Evolutionary conservation across 2,888 invertebrate species (phyloP).

Genomic region (Pristionchus japonicus): DNA sequence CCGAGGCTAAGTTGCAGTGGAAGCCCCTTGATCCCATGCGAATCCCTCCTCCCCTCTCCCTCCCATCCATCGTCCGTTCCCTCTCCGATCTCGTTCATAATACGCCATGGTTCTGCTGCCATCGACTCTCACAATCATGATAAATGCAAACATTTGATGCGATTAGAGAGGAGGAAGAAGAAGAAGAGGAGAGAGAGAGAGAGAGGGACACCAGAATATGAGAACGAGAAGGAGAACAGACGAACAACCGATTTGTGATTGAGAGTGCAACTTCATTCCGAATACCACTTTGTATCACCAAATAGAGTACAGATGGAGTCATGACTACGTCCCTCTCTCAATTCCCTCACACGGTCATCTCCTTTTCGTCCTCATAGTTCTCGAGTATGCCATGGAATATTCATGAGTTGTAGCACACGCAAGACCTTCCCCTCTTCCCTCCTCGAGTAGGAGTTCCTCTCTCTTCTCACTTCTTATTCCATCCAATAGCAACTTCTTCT

Average conservation of each 20-base stretch:
- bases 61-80: background rate
- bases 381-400: background rate
- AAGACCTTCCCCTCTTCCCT: background rate
- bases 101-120: constrained; percentile 1
- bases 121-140: constrained; percentile 26
- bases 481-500: background rate
- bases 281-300: background rate
- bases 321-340: background rate
- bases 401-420: background rate
- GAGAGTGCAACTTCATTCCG: background rate
- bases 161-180: constrained; percentile 8
- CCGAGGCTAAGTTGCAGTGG: background rate
- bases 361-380: background rate
- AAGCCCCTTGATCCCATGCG: background rate
- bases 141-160: constrained; percentile 37
- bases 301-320: background rate
- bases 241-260: background rate
- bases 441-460: background rate
- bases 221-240: background rate
- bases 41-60: background rate
- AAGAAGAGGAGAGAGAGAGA: constrained; percentile 3
- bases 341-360: background rate
- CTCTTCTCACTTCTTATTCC: background rate
- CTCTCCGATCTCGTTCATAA: constrained; percentile 1
- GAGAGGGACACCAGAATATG: background rate